Evolutionary conservation across 2,797 vertebrate species (phyloP).

Genomic region (Melanotaenia nigrans): DNA sequence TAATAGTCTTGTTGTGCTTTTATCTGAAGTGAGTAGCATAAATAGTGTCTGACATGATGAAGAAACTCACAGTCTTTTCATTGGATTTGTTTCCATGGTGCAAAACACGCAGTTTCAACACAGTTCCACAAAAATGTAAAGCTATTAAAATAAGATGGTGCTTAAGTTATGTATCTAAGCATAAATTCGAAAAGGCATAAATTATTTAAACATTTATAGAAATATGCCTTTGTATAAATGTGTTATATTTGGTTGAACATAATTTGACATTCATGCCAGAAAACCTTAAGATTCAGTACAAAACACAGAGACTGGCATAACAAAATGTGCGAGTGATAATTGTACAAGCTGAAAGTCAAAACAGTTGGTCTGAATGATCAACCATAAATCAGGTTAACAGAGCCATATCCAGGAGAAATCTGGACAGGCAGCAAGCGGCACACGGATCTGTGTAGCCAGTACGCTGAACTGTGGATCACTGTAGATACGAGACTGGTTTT

Average conservation of each 20-base stretch:
- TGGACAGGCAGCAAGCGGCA: not conserved
- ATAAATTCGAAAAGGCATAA: not conserved
- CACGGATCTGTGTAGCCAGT: not conserved
- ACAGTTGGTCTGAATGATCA: not conserved
- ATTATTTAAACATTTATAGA: not conserved
- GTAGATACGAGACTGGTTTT: not conserved
- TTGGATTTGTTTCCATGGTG: not conserved
- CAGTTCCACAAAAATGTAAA: not conserved
- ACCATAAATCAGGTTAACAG: not conserved
- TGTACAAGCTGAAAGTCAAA: not conserved
- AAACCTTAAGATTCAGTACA: not conserved
- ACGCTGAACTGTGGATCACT: not conserved
- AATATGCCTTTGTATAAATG: not conserved
- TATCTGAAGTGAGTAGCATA: not conserved
- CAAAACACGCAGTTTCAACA: too few species aligned
- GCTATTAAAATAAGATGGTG: not conserved
- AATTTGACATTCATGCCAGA: conserved; percentile 1
- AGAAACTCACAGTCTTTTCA: not conserved
- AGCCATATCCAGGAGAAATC: not conserved
- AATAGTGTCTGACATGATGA: not conserved
- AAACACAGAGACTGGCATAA: not conserved
- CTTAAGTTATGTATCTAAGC: not conserved
- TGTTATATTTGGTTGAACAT: not conserved
- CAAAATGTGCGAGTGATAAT: not conserved
- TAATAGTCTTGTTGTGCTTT: not conserved